Evolutionary conservation across 2,888 invertebrate species (phyloP).

Genomic region (Autographa pulchrina): DNA sequence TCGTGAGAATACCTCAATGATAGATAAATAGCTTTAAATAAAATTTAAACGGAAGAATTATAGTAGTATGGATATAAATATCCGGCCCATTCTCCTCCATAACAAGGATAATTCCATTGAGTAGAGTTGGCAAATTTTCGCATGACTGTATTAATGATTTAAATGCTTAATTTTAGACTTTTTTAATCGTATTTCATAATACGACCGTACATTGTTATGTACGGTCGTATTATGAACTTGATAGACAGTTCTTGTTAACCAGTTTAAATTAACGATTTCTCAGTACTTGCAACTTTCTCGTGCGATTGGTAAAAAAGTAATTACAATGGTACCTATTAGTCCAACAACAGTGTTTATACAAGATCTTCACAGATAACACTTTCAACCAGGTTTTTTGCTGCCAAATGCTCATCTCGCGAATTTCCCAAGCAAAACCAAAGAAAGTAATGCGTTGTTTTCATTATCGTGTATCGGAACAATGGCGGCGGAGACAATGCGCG

Average conservation of each 20-base stretch:
- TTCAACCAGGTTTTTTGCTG: slow-evolving; percentile 51
- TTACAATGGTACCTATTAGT: not conserved
- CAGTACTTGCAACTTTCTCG: not conserved
- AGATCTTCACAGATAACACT: slow-evolving; percentile 40
- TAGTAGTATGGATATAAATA: not conserved
- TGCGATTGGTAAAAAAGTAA: not conserved
- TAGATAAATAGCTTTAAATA: not conserved
- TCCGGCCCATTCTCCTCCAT: not conserved
- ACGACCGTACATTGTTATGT: no score
- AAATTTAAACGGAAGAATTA: not conserved
- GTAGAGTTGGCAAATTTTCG: no score
- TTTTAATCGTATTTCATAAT: not conserved
- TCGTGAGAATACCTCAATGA: slow-evolving; percentile 42
- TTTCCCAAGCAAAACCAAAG: slow-evolving; percentile 68
- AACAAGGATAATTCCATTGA: not conserved
- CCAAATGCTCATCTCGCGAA: slow-evolving; percentile 57
- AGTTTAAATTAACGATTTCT: not conserved
- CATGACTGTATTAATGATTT: not conserved
- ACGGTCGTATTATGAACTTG: no score
- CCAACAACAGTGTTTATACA: slow-evolving; percentile 10
- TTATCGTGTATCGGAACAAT: slow-evolving; percentile 64
- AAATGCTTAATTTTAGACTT: not conserved
- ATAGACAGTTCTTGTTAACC: slow-evolving; percentile 4
- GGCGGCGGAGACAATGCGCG: slow-evolving; percentile 63
- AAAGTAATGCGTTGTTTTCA: slow-evolving; percentile 70